Percentiles rank a stretch among this genome's conserved stretches.
These are phyloP conservation scores for Oscheius sp. DNA, from an alignment of 2,888 invertebrate genomes.

Conservation along the genomic window DNA sequence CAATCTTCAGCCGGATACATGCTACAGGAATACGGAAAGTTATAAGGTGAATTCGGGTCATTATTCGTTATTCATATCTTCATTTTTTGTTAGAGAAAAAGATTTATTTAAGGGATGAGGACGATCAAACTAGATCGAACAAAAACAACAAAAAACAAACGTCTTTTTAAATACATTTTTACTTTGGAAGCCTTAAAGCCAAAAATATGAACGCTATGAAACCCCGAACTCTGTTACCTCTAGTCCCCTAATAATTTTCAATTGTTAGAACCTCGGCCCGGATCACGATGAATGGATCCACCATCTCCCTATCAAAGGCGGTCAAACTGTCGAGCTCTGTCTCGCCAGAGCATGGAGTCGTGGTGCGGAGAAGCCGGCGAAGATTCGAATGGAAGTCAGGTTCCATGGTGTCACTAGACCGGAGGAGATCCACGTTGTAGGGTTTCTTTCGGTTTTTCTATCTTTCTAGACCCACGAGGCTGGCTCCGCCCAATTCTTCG, in stretches of 20 bases:
- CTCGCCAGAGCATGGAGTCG: slow-evolving; percentile 39
- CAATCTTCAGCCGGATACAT: slow-evolving; percentile 83
- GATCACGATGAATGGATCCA: slow-evolving; percentile 44
- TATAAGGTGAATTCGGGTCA: too few species aligned
- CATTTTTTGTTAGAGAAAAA: too few species aligned
- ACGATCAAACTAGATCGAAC: too few species aligned
- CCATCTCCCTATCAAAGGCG: slow-evolving; percentile 75
- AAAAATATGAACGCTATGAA: too few species aligned
- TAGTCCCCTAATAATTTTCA: background rate
- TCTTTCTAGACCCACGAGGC: too few species aligned
- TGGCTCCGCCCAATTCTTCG: slow-evolving; percentile 31
- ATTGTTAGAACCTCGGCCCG: slow-evolving; percentile 36
- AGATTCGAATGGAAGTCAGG: slow-evolving; percentile 49
- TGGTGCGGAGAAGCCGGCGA: slow-evolving; percentile 36
- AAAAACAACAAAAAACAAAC: too few species aligned
- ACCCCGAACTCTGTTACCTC: background rate
- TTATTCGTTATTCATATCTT: too few species aligned
- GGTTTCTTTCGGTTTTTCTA: too few species aligned
- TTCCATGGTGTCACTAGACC: slow-evolving; percentile 47
- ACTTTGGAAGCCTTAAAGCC: too few species aligned
- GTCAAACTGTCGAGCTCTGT: slow-evolving; percentile 84
- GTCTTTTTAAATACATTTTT: too few species aligned
- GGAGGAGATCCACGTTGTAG: slow-evolving; percentile 17
- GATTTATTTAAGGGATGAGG: too few species aligned
- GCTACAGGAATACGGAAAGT: slow-evolving; percentile 82